Conservation (phyloP, 2,113 vertebrate species). For the Felis catus region F.catus_Fca126_mat1.0 CM031418.1:56131501-56132000, state of each 20-base stretch:
- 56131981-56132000: neutral
- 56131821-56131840: neutral
- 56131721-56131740: neutral
- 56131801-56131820: neutral
- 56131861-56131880: neutral
- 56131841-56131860: neutral
- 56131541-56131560: neutral
- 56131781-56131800: neutral
- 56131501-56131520: neutral
- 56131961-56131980: neutral
- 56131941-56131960: neutral
- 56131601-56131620: neutral
- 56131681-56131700: neutral
- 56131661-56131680: neutral
- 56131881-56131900: neutral
- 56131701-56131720: neutral
- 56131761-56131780: neutral
- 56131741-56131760: neutral
- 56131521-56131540: fast-evolving
- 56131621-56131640: neutral
- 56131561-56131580: neutral
- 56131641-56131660: neutral
- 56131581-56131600: neutral
- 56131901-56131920: too few relatives aligned
- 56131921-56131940: neutral